Evolutionary conservation across 37 sponge, comb jelly and placozoan species (phyloP).

Genomic region (Ephydatia muelleri): DNA sequence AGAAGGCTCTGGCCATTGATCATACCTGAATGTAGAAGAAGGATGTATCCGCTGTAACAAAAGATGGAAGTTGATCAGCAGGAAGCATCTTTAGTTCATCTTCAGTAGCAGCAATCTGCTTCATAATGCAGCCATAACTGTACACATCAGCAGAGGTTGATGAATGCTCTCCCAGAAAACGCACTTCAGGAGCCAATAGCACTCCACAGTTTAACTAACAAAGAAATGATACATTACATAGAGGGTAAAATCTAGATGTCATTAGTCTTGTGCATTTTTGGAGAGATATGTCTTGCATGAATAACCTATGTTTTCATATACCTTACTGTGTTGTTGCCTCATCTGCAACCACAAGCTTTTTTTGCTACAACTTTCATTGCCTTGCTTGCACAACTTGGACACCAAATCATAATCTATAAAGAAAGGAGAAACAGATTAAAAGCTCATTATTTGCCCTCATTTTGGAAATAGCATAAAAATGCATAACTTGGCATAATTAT

Average conservation of each 20-base stretch:
- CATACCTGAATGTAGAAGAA: background rate
- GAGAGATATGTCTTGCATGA: no score
- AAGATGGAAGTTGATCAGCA: background rate
- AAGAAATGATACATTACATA: no score
- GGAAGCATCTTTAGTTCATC: background rate
- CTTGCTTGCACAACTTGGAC: background rate
- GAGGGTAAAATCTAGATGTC: no score
- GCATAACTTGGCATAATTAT: no score
- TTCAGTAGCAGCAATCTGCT: background rate
- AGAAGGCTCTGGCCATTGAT: background rate
- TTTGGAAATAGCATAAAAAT: background rate
- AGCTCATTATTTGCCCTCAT: background rate
- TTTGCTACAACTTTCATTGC: background rate
- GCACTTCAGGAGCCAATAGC: slow-evolving; percentile 13
- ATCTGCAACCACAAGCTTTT: background rate
- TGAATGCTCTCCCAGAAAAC: background rate
- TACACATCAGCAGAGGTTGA: background rate
- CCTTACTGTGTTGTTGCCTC: no score
- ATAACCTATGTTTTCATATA: no score
- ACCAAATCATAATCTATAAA: background rate
- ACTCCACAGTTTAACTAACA: background rate
- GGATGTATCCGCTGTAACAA: background rate
- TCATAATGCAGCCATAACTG: slow-evolving; percentile 6
- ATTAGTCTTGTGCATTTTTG: no score
- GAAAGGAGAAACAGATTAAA: background rate